Evolutionary conservation across 2,888 invertebrate species (phyloP).

Genomic region (Lasioglossum leucozonium): DNA sequence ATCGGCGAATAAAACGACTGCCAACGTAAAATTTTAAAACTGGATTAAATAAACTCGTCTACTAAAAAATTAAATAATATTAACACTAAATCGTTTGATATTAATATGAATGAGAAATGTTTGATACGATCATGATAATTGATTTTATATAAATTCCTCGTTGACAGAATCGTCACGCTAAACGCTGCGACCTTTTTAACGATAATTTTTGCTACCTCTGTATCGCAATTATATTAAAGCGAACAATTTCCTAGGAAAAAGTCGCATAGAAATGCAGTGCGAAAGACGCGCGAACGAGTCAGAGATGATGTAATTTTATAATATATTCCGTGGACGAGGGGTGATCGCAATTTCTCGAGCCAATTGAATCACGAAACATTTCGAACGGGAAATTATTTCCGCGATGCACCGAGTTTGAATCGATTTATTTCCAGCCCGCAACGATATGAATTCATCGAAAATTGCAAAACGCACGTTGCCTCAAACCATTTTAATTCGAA

Average conservation of each 20-base stretch:
- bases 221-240: neutral
- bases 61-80: neutral
- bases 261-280: neutral
- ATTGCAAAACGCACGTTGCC: neutral
- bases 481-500: constrained; percentile 14
- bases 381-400: constrained; percentile 18
- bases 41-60: neutral
- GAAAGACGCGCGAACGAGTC: neutral
- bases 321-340: neutral
- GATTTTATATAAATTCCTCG: neutral
- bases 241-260: neutral
- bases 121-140: neutral
- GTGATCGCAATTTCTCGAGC: constrained; percentile 6
- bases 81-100: neutral
- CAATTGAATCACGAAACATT: constrained; percentile 17
- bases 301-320: constrained; percentile 9
- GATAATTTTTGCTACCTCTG: neutral
- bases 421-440: neutral
- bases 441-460: neutral
- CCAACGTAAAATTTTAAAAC: neutral
- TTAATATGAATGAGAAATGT: neutral
- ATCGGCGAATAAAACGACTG: constrained; percentile 50
- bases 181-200: too few relatives aligned
- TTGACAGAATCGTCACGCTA: too few relatives aligned
- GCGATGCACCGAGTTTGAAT: neutral